A percentile compares a stretch with the other conserved stretches of the same genome.
Conservation (phyloP, 2,797 vertebrate species). For the Gymnothorax reevesii region DNA sequence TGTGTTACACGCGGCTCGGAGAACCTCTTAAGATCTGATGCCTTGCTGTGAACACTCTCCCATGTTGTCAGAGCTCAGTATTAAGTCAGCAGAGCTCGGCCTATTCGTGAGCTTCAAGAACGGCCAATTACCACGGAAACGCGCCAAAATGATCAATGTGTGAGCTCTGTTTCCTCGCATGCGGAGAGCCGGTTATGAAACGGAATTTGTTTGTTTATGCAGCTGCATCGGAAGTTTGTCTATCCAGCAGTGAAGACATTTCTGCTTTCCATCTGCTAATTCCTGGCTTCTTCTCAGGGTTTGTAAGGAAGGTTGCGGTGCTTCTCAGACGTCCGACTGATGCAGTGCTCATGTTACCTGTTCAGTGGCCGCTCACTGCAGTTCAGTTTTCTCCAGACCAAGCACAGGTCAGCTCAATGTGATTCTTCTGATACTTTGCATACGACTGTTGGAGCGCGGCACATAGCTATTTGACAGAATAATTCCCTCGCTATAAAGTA, state of each 20-base stretch:
- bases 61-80: neutral
- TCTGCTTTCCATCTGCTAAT: neutral
- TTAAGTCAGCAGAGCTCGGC: constrained; percentile 1
- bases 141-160: neutral
- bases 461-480: neutral
- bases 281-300: neutral
- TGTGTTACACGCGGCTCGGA: constrained; percentile 5
- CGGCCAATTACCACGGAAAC: neutral
- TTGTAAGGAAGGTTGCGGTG: neutral
- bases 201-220: neutral
- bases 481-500: neutral
- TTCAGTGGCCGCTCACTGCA: neutral
- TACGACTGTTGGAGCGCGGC: neutral
- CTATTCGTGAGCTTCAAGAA: neutral
- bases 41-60: neutral
- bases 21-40: neutral
- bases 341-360: neutral
- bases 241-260: neutral
- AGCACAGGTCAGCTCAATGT: neutral
- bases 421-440: neutral
- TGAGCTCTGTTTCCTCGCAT: no score
- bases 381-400: neutral
- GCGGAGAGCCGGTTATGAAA: neutral
- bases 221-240: neutral
- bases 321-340: neutral